Percentiles rank a stretch among this genome's conserved stretches.
These are phyloP conservation scores for Scolopax bukidnonensis DNA, from an alignment of 2,797 vertebrate species.

Conservation along the genomic window DNA sequence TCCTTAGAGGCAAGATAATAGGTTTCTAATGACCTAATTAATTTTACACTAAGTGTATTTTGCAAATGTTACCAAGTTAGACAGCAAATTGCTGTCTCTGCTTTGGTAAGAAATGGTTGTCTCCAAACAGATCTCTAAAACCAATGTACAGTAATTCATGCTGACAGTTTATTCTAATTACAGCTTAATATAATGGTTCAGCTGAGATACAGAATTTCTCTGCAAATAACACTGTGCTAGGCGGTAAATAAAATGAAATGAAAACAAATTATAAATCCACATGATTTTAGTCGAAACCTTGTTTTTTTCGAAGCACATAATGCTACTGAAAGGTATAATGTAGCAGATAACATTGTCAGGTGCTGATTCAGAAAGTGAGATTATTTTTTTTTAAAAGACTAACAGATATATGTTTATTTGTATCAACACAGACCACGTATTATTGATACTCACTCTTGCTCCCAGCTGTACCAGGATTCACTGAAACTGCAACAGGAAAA, in stretches of 20 bases:
- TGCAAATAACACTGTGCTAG: conserved; percentile 9
- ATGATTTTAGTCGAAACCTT: neutral
- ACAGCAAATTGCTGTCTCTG: conserved; percentile 43
- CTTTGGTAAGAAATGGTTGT: conserved; percentile 35
- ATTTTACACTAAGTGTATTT: conserved; percentile 51
- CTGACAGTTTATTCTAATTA: conserved; percentile 33
- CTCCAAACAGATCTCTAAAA: conserved; percentile 39
- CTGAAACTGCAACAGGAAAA: neutral
- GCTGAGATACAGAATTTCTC: conserved; percentile 27
- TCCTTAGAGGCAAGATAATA: conserved; percentile 50
- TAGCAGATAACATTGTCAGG: neutral
- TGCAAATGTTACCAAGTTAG: conserved; percentile 27
- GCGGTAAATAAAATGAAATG: conserved; percentile 7
- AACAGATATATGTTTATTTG: neutral
- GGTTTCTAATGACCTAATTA: conserved; percentile 70
- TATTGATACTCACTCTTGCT: neutral
- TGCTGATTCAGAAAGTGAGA: neutral
- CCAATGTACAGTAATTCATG: neutral
- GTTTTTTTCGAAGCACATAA: neutral
- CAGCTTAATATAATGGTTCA: conserved; percentile 35
- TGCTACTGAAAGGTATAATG: neutral
- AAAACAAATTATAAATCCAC: neutral
- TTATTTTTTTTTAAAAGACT: neutral
- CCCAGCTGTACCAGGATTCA: neutral
- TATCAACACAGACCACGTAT: neutral